These are phyloP conservation scores for Acanthurus lineatus DNA, from an alignment of 2,797 vertebrate species.

Conservation along the genomic window DNA sequence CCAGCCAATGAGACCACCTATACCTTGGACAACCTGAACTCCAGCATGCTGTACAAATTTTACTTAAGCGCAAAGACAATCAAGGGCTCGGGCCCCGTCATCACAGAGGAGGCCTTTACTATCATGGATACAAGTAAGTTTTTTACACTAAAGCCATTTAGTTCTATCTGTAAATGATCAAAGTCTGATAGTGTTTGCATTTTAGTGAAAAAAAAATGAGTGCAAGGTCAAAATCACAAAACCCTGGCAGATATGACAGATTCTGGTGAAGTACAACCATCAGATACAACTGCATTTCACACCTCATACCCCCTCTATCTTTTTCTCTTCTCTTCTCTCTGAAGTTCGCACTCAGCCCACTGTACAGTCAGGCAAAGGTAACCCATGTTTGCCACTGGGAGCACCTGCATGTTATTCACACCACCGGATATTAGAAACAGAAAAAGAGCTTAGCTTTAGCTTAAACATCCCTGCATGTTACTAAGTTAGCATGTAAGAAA, in stretches of 20 bases:
- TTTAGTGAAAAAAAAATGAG: neutral
- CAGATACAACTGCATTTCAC: conserved; percentile 15
- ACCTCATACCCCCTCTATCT: conserved; percentile 46
- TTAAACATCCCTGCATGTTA: conserved; percentile 52
- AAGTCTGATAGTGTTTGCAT: neutral
- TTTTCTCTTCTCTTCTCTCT: conserved; percentile 80
- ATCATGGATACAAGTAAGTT: conserved; percentile 94
- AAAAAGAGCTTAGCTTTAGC: conserved; percentile 13
- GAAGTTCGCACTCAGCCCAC: conserved; percentile 91
- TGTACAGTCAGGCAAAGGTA: conserved; percentile 95
- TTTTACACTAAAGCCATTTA: neutral
- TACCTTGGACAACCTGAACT: conserved; percentile 90
- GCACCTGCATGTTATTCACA: conserved; percentile 82
- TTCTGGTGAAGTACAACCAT: conserved; percentile 11
- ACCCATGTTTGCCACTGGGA: conserved; percentile 77
- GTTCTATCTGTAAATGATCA: neutral
- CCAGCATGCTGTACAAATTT: conserved; percentile 95
- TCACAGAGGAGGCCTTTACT: conserved; percentile 91
- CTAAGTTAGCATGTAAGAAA: conserved; percentile 33
- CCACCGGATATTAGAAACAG: conserved; percentile 17
- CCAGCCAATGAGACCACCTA: conserved; percentile 90
- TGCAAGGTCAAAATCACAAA: neutral
- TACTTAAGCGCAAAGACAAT: conserved; percentile 91
- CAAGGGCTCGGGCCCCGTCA: conserved; percentile 89
- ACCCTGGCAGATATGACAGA: neutral